Percentiles rank a stretch among this genome's conserved stretches.
These are phyloP conservation scores for Halcyon badia DNA, from an alignment of 2,797 vertebrate genomes.

Conservation along the genomic window DNA sequence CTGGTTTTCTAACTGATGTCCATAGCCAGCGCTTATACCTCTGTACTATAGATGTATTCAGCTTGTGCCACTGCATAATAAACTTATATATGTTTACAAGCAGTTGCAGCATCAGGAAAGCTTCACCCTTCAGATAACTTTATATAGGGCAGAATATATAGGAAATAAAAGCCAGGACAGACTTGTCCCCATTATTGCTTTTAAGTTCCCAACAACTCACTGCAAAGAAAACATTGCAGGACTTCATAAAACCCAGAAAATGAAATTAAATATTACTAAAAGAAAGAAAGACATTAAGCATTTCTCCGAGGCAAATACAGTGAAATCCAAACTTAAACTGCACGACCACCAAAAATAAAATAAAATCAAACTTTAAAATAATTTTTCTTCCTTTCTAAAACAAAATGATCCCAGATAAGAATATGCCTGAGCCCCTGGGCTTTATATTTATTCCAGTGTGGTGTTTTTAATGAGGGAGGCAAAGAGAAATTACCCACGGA, in stretches of 20 bases:
- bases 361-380: neutral
- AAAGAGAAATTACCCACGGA: neutral
- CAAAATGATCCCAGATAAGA: neutral
- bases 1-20: rapidly evolving
- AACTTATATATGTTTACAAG: neutral
- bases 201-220: neutral
- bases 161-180: neutral
- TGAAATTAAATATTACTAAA: neutral
- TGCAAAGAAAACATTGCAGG: neutral
- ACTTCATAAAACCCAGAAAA: neutral
- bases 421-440: neutral
- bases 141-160: neutral
- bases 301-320: neutral
- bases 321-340: neutral
- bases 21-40: neutral
- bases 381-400: neutral
- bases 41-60: neutral
- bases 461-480: neutral
- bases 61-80: neutral
- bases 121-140: neutral
- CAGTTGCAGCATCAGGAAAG: neutral
- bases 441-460: neutral
- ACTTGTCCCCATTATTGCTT: neutral
- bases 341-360: neutral
- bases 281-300: neutral